Percentiles rank a stretch among this genome's conserved stretches.
Conservation (phyloP, 2,888 invertebrate genomes). For the Apomyelois bistriatella region DNA sequence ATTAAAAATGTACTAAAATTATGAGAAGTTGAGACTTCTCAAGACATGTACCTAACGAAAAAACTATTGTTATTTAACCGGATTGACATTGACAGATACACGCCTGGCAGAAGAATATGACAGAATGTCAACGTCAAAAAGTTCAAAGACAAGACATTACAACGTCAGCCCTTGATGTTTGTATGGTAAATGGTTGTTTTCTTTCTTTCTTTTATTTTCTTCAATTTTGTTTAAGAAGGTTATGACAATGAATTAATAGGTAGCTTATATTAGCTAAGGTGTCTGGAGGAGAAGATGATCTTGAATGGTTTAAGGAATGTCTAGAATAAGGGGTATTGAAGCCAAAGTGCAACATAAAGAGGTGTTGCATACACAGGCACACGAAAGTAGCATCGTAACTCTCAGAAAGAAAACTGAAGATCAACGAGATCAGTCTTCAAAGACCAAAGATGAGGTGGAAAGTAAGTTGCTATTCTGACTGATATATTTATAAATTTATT, state of each 20-base stretch:
- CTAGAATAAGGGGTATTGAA: constrained; percentile 66
- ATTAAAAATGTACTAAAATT: no score
- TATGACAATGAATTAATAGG: constrained; percentile 7
- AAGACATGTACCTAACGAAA: no score
- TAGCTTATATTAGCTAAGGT: not conserved
- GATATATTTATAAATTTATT: not conserved
- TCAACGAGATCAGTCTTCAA: constrained; percentile 38
- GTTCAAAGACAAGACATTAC: no score
- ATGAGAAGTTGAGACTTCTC: no score
- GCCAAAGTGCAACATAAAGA: constrained; percentile 50
- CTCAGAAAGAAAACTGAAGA: constrained; percentile 49
- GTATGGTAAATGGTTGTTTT: no score
- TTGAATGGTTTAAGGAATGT: constrained; percentile 34
- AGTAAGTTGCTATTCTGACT: constrained; percentile 37
- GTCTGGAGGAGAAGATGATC: constrained; percentile 14
- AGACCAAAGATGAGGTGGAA: constrained; percentile 57
- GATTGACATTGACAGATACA: not conserved
- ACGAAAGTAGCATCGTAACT: constrained; percentile 42
- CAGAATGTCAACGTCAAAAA: no score
- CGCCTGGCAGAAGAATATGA: no score
- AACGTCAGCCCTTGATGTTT: no score
- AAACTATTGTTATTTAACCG: not conserved
- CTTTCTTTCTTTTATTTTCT: constrained; percentile 5
- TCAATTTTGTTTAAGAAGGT: constrained; percentile 9
- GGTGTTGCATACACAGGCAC: constrained; percentile 44